Conservation (phyloP, 1,140 invertebrate species). For the Drosophila lacertosa region DNA sequence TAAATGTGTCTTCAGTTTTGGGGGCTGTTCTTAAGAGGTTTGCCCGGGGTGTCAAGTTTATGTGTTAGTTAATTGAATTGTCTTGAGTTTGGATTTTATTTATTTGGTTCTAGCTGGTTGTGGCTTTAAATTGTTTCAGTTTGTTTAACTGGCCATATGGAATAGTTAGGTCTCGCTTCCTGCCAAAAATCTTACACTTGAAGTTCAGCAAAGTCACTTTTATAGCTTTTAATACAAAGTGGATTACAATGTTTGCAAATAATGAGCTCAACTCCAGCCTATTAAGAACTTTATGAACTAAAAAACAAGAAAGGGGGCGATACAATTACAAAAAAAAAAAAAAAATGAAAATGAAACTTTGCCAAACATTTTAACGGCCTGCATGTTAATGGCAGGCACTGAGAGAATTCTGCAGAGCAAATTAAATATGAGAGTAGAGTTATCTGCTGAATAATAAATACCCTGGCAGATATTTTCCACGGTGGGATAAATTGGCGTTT, state of each 20-base stretch:
- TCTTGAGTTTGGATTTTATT: constrained; percentile 54
- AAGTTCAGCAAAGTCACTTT: constrained; percentile 5
- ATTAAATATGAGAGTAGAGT: not conserved
- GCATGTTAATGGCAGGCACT: constrained; percentile 27
- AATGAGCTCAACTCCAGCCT: constrained; percentile 46
- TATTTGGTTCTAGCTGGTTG: constrained; percentile 27
- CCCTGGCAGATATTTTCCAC: not conserved
- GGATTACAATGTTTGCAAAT: constrained; percentile 49
- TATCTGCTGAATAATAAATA: not conserved
- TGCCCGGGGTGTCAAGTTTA: constrained; percentile 65
- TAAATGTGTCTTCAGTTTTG: not conserved
- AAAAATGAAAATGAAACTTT: constrained; percentile 34
- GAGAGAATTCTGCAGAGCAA: not conserved
- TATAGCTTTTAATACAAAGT: constrained; percentile 40
- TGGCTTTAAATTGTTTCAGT: constrained; percentile 28
- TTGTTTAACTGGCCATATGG: not conserved
- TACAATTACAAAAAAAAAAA: no score
- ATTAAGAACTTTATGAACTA: constrained; percentile 60
- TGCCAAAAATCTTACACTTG: not conserved
- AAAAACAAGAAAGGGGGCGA: constrained; percentile 14
- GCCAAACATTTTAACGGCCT: constrained; percentile 27
- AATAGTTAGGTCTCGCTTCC: constrained; percentile 5
- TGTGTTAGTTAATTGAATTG: constrained; percentile 77
- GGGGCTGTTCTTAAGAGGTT: constrained; percentile 28
- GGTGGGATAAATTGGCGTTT: no score